Percentiles rank a stretch among this genome's conserved stretches.
Evolutionary conservation across 2,888 invertebrate species (phyloP).

Genomic region (Cheilosia urbana): DNA sequence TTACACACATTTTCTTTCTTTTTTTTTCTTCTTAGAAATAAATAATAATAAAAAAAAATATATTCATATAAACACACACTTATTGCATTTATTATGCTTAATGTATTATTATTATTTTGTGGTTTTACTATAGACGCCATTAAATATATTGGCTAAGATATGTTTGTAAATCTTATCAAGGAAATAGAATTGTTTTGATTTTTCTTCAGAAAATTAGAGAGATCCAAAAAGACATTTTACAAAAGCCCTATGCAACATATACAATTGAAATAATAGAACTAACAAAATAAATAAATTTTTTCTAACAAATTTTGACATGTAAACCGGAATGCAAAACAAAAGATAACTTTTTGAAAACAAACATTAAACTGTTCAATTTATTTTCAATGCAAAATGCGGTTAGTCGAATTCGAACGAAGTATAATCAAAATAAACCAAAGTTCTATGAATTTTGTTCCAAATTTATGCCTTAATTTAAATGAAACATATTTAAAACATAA

Average conservation of each 20-base stretch:
- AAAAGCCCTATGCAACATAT: conserved; percentile 67
- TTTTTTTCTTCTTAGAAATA: background rate
- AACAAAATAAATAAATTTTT: conserved; percentile 8
- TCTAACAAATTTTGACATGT: conserved; percentile 9
- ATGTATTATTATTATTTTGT: conserved; percentile 35
- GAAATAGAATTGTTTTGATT: conserved; percentile 15
- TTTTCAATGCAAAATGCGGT: conserved; percentile 68
- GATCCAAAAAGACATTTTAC: conserved; percentile 75
- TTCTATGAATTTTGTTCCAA: conserved; percentile 64
- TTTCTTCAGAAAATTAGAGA: conserved; percentile 40
- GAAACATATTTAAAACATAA: conserved; percentile 60
- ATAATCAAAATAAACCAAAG: conserved; percentile 23
- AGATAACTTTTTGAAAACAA: conserved; percentile 22
- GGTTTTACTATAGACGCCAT: conserved; percentile 49
- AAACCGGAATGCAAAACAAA: conserved; percentile 42
- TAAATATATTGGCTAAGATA: conserved; percentile 49
- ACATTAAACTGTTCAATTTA: conserved; percentile 8
- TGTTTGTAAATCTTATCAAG: background rate
- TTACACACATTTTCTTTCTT: conserved; percentile 58
- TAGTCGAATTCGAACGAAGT: conserved; percentile 57
- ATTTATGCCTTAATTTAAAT: conserved; percentile 47
- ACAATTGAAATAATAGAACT: conserved; percentile 16
- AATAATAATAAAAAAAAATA: conserved; percentile 38
- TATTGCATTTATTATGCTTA: conserved; percentile 59
- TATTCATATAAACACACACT: conserved; percentile 63